Conservation (phyloP, 1,140 invertebrate genomes). For the Pseudobourletiella spinata region DNA sequence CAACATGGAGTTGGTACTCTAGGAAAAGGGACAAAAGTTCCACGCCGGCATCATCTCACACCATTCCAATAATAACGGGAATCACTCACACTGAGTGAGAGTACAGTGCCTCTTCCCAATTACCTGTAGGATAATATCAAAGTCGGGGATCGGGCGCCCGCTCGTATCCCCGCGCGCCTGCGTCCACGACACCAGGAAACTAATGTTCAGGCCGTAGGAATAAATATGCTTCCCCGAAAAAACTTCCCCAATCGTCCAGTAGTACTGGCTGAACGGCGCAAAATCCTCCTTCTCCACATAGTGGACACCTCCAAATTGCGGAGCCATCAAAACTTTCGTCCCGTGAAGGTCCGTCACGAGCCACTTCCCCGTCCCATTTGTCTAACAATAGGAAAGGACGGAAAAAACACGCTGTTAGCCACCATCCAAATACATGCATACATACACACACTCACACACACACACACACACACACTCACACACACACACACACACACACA, state of each 20-base stretch:
- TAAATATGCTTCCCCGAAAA: constrained; percentile 64
- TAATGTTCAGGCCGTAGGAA: constrained; percentile 74
- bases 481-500: too few relatives aligned
- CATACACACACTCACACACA: too few relatives aligned
- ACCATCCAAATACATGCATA: too few relatives aligned
- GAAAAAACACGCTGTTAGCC: too few relatives aligned
- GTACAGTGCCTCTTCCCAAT: too few relatives aligned
- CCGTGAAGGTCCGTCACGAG: constrained; percentile 36
- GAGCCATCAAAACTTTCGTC: constrained; percentile 34
- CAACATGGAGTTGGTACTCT: constrained; percentile 31
- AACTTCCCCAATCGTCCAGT: constrained; percentile 41
- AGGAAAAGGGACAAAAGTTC: too few relatives aligned
- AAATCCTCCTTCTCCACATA: constrained; percentile 35
- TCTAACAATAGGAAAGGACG: background rate
- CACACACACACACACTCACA: too few relatives aligned
- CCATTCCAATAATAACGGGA: too few relatives aligned
- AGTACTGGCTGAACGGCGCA: constrained; percentile 54
- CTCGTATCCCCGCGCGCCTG: constrained; percentile 79
- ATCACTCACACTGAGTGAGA: too few relatives aligned
- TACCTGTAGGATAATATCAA: constrained; percentile 77
- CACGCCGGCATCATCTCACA: too few relatives aligned
- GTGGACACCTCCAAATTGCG: constrained; percentile 34
- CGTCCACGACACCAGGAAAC: constrained; percentile 70
- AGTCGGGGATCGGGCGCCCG: constrained; percentile 67
- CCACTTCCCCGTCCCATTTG: constrained; percentile 29